phyloP scores from a whole-genome alignment of 2,888 invertebrate genomes.

The Cephus pulcher region DNA sequence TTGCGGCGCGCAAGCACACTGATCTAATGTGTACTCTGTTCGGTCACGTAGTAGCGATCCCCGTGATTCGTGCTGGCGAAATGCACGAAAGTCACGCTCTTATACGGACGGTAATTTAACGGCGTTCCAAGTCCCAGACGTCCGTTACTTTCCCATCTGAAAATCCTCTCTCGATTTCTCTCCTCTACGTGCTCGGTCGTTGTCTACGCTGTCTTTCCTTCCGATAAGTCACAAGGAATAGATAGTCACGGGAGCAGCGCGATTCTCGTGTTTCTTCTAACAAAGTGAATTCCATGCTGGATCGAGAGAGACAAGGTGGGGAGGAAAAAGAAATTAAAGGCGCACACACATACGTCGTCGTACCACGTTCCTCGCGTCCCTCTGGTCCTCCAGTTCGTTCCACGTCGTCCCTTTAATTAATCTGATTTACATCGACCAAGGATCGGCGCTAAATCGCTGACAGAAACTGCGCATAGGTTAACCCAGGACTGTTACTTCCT shows the following conservation, averaged over 20 bases:
- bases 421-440: conserved; percentile 57
- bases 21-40: background rate
- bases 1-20: too few relatives aligned
- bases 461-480: conserved; percentile 42
- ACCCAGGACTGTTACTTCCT: conserved; percentile 52
- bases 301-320: conserved; percentile 3
- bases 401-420: conserved; percentile 52
- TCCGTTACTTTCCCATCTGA: too few relatives aligned
- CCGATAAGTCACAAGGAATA: too few relatives aligned
- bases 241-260: background rate
- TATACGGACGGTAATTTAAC: conserved; percentile 11
- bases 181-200: too few relatives aligned
- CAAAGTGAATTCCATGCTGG: conserved; percentile 38
- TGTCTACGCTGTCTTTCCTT: too few relatives aligned
- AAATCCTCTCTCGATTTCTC: too few relatives aligned
- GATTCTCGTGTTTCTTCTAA: conserved; percentile 17
- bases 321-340: conserved; percentile 7
- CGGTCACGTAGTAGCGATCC: conserved; percentile 30
- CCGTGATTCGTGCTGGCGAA: conserved; percentile 9
- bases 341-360: background rate
- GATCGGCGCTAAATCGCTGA: conserved; percentile 42
- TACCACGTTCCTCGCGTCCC: background rate
- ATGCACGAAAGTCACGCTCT: conserved; percentile 37
- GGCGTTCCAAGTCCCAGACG: too few relatives aligned
- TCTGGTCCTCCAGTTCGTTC: background rate